Evolutionary conservation across 2,113 vertebrate species (phyloP), one percentile per base, ranked within the genome.

Genomic region (Opisthocomus hoazin): DNA sequence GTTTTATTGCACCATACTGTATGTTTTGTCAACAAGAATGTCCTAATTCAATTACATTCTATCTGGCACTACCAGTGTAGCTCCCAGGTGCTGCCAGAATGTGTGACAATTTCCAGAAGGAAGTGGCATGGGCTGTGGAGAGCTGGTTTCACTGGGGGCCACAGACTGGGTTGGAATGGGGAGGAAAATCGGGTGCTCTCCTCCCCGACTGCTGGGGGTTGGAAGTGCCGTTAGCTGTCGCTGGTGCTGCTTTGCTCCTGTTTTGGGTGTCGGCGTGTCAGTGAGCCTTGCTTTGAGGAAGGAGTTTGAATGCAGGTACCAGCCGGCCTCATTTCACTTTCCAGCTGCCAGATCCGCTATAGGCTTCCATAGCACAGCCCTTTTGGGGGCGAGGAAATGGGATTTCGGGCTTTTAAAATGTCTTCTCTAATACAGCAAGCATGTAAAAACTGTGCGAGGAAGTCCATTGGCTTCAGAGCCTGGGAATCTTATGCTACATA

Each of bases 41-140:
- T 12, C 32, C 39, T 50, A 0, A 23, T 6, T 36, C 12, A 21
- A 22, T 39, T 4, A 7, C 2, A 0, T 0, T 15, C 65, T 14
- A 10, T 0, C 0, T 15, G 51, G 51, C 50, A 4, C 32, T 32
- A 4, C 26, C 34, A 15, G 64, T 4, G 5, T 10, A 18, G 82
- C 69, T 50, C 5, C 0, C 0, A 2, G 4, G n/a, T 7, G 57
- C 56, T 56, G 39, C 57, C 34, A 1, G 48, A 2, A 34, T 0
- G 2, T 4, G 48, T 7, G 56, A 1, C 9, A 2, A 1, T 27
- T 50, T 2, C 46, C 43, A 41, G 73, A 17, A 20, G 48, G 73
- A 30, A 18, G 21, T 2, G 2, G 76, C 22, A 12, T 9, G 45
- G n/a, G 50, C 76, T 16, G 0, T 0, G 9, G 75, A 4, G 51